A percentile compares a stretch with the other conserved stretches of the same genome.
Conservation (phyloP, 2,797 vertebrate genomes). For the Dendrocincla tyrannina region DNA sequence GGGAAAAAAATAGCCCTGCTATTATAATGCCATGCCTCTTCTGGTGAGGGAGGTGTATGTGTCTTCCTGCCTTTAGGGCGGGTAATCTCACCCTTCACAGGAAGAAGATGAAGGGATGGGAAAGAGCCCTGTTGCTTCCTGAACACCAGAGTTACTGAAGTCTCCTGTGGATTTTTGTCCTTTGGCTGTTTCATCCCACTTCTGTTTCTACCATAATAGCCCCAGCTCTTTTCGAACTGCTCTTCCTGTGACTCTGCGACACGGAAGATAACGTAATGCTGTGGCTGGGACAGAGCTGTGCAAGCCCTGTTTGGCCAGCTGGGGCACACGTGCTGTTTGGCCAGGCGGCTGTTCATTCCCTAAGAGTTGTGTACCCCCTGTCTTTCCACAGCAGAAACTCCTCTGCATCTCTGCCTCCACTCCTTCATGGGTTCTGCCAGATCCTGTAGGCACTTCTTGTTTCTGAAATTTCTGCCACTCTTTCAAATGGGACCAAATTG, state of each 20-base stretch:
- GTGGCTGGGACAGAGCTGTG: not conserved
- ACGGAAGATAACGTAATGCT: slow-evolving; percentile 23
- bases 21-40: slow-evolving; percentile 65
- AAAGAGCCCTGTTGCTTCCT: slow-evolving; percentile 69
- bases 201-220: slow-evolving; percentile 49
- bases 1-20: slow-evolving; percentile 63
- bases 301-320: not conserved
- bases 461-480: not conserved
- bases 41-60: slow-evolving; percentile 15
- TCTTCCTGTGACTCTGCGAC: slow-evolving; percentile 36
- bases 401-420: not conserved
- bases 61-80: slow-evolving; percentile 37
- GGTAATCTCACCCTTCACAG: slow-evolving; percentile 54
- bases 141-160: slow-evolving; percentile 41
- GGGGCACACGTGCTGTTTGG: not conserved
- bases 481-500: not conserved
- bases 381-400: not conserved
- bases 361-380: accelerated
- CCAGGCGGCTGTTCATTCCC: not conserved
- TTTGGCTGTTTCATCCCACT: slow-evolving; percentile 62
- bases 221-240: not conserved
- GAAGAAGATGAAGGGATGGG: slow-evolving; percentile 70
- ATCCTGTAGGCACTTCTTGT: not conserved
- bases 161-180: slow-evolving; percentile 66
- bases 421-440: not conserved